phyloP scores from a whole-genome alignment of 2,888 invertebrate genomes.

The Liposcelis brunnea region DNA sequence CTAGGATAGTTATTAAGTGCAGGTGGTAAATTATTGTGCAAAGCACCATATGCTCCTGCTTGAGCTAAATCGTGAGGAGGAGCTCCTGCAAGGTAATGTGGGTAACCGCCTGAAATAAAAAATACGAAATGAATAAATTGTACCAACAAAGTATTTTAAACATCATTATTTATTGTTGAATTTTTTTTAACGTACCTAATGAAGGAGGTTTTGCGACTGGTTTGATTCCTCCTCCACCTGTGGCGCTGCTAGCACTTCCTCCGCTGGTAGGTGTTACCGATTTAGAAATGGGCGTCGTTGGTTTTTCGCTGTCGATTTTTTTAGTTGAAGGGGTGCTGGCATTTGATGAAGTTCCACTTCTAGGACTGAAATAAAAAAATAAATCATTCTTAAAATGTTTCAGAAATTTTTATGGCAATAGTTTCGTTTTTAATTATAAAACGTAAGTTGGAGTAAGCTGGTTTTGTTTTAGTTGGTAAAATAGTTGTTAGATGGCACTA shows the following conservation, averaged over 20 bases:
- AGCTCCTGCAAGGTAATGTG: constrained; percentile 39
- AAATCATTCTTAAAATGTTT: not conserved
- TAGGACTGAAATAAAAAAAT: constrained; percentile 23
- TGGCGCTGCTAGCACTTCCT: constrained; percentile 32
- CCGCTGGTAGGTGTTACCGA: constrained; percentile 69
- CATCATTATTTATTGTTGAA: too few species aligned
- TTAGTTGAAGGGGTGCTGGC: constrained; percentile 81
- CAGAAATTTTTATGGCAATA: not conserved
- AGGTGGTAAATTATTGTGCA: constrained; percentile 45
- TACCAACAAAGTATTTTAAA: too few species aligned
- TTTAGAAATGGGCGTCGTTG: constrained; percentile 79
- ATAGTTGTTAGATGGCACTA: too few species aligned
- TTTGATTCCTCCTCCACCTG: constrained; percentile 34
- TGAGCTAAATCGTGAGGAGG: constrained; percentile 39
- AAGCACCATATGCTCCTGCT: constrained; percentile 35
- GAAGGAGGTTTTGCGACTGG: constrained; percentile 33
- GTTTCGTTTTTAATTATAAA: not conserved
- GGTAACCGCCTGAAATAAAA: constrained; percentile 34
- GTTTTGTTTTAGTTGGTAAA: too few species aligned
- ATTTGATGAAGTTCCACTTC: constrained; percentile 77
- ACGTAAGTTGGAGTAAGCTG: too few species aligned
- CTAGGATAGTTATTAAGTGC: constrained; percentile 46
- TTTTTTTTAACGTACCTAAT: constrained; percentile 19
- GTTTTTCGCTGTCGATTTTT: constrained; percentile 69
- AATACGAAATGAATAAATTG: constrained; percentile 6